Base-by-base conservation (phyloP, 2,113 vertebrate genomes). In the Syngnathoides biaculeatus region DNA sequence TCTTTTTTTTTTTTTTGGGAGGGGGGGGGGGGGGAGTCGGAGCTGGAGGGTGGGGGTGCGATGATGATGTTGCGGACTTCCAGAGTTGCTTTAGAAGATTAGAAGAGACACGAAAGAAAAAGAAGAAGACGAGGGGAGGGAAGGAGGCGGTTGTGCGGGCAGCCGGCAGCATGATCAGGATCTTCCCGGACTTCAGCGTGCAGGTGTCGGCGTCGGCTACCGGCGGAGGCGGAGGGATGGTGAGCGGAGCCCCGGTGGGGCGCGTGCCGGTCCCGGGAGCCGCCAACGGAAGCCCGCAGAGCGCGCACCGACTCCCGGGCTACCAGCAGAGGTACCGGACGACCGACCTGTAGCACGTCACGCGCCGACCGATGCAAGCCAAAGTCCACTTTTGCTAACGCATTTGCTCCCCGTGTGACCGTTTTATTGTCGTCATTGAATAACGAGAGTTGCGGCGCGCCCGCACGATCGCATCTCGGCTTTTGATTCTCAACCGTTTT, bases 161-260 rank as follows among this genome's bases (percentile, higher is more conserved):
- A 6, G 27, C 26, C 55, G 39, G 93, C 91, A 91, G 71, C 65
- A 98, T 98, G 96, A 98, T 98, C 94, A 93, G 96, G 91, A 98
- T 98, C 92, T 97, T 97, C 93, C 96, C 95, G 93, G 95, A 97
- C 93, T 98, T 98, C 94, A 98, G 95, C 90, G 95, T 97, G 91
- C 96, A 98, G 93, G 96, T 98, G 94, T 95, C 95, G 89, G 94
- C 93, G 93, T 92, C 77, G 93, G 92, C 78, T 93, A 90, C 14
- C 3, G 78, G 72, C 0, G 66, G 78, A 14, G 75, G 79, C 74
- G 93, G 91, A 9, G 94, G 94, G 80, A 95, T 95, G 92, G 92
- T 95, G 88, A 87, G 93, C 75, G 93, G 94, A 85, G 92, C 95
- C 75, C 92, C 91, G 71, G 90, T 95, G 89, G 93, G 94, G 78